Evolutionary conservation across 1,140 invertebrate species (phyloP), one percentile per base, ranked within the genome.

Genomic region (Zelostemma sp.): DNA sequence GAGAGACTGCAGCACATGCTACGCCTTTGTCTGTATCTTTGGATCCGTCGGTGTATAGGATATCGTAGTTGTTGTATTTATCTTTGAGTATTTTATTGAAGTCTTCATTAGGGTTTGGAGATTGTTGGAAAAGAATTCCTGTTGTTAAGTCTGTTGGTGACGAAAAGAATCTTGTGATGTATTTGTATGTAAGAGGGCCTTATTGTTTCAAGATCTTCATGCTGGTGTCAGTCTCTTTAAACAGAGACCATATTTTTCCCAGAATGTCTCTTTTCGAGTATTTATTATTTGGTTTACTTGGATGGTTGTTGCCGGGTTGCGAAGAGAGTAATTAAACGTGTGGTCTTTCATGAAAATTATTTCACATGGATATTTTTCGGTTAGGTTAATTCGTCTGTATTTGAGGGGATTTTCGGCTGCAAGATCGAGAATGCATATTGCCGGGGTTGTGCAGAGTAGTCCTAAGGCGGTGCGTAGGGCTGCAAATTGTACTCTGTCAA

Each of bases 401-500:
- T 54, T 28, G 1, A 63, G 35, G 1, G 46, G 28, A 0, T 31
- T 31, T 48, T 58, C 55, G 0, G 14, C 9, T 35, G 31, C 48
- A 3, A 51, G 17, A 35, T 51, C 21, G 5, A 43, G 6, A 63
- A 15, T 9, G 47, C 66, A 40, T 59, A 4, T 66, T n/a, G 41
- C 54, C 5, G 56, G 56, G 12, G 56, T 66, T 4, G 63, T 66
- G 11, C 19, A 56, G 31, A 67, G 60, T n/a, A 59, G 35, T 1
- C 64, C 51, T 12, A 67, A 17, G 4, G 19, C 21, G 11, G 25
- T 45, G 45, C 65, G 49, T 8, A 68, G 17, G 6, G 56, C 62
- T 11, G 47, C 41, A 48, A 38, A 56, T 43, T 61, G 61, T 9
- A 70, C 17, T 38, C 11, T 40, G 18, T 61, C 43, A n/a, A 61